Conservation (phyloP, 2,888 invertebrate species). For the Morpho achilles region DNA sequence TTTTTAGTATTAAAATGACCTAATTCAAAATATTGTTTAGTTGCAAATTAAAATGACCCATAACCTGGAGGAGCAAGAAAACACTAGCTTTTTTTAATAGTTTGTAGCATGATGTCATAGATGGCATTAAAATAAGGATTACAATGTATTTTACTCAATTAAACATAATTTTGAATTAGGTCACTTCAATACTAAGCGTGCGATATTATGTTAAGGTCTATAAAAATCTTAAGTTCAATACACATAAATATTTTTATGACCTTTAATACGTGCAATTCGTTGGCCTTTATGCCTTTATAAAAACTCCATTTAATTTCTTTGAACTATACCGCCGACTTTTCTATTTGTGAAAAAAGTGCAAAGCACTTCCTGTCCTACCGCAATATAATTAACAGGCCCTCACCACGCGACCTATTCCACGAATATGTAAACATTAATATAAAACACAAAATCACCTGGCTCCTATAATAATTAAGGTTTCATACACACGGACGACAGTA, state of each 20-base stretch:
- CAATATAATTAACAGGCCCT: conserved; percentile 8
- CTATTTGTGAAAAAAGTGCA: background rate
- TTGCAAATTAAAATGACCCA: too few relatives aligned
- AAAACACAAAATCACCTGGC: conserved; percentile 7
- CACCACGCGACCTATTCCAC: conserved; percentile 10
- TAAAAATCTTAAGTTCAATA: conserved; percentile 3
- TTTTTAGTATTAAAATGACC: too few relatives aligned
- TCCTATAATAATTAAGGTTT: conserved; percentile 1
- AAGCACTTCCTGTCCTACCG: conserved; percentile 1
- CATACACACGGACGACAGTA: background rate
- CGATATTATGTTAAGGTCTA: background rate
- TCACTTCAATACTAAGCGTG: too few relatives aligned
- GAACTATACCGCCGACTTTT: conserved; percentile 4
- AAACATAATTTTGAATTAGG: too few relatives aligned
- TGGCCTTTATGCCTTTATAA: conserved; percentile 6
- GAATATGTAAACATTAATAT: conserved; percentile 7
- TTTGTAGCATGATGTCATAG: too few relatives aligned
- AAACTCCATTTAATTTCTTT: conserved; percentile 10
- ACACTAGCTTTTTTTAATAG: too few relatives aligned
- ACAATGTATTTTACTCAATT: too few relatives aligned
- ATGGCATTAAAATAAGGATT: too few relatives aligned
- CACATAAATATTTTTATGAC: background rate
- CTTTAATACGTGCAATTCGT: background rate
- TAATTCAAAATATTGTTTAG: too few relatives aligned
- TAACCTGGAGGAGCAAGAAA: too few relatives aligned